Evolutionary conservation across 1,140 invertebrate genomes (phyloP), one percentile per base, ranked within the genome.

Genomic region (Zophobas morio): DNA sequence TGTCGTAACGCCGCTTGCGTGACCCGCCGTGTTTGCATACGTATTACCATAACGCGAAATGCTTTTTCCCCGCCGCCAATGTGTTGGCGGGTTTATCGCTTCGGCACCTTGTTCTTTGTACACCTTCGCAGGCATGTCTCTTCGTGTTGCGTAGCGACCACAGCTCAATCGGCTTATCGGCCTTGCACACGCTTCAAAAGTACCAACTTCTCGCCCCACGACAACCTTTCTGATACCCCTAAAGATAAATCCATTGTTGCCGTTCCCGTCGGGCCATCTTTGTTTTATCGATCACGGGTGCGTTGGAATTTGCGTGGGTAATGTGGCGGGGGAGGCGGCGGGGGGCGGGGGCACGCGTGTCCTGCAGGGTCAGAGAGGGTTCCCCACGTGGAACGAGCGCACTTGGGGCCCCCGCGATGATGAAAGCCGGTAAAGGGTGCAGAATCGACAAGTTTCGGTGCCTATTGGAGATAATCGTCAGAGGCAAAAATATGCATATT

Each of bases 161-260:
- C 63, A 71, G 54, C 71, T 78, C 76, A 80, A 80, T 80, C 79
- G 79, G 79, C 79, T 80, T 80, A 80, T 80, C 79, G 75, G 74
- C 8, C 53, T 63, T 51, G 56, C 74, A 78, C 79, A 80, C 54
- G 56, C 79, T 75, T 74, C 40, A 36, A 46, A 78, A 78, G 47
- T 63, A 73, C 70, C 60, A 66, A 73, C 75, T 71, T 70, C 49
- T 63, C 70, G 34, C 53, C 54, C 76, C 37, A 42, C 66, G 5
- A 8, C 37, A 54, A 32, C 35, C 74, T 49, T 37, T 47, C 33
- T 53, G 70, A 53, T 60, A 60, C 56, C 3, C 35, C 56, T 37
- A 5, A n/a, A 73, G 36, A 56, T 73, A 56, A 56, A 39, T 73
- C 49, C 49, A 66, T 66, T 66, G 8, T 40, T 42, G 60, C 60